Evolutionary conservation across 30 jellyfish, hydroid and myxozoan species (phyloP).

Genomic region (Chironex yamaguchii): DNA sequence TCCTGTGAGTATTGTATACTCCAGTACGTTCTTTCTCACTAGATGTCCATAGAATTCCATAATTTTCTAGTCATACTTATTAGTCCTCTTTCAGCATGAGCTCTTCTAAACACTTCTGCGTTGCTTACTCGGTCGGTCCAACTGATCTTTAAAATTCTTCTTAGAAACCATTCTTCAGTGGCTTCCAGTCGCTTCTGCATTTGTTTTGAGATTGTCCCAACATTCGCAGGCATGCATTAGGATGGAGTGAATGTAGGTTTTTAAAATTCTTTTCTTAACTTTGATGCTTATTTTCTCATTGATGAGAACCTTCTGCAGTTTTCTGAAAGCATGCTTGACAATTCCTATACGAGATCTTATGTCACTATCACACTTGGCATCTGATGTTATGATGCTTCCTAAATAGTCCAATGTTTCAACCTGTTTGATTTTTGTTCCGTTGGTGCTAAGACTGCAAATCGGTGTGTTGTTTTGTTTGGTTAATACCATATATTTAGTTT

Average conservation of each 20-base stretch:
- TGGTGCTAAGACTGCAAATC: background rate
- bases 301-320: background rate
- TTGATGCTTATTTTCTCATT: background rate
- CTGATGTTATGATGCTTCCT: conserved; percentile 27
- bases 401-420: conserved; percentile 1
- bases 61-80: no score
- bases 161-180: conserved; percentile 11
- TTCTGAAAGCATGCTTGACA: conserved; percentile 2
- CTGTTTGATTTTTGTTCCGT: conserved; percentile 1
- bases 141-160: conserved; percentile 6
- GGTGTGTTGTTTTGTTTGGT: background rate
- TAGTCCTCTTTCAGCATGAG: no score
- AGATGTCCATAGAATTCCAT: conserved; percentile 11
- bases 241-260: background rate
- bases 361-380: background rate
- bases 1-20: background rate
- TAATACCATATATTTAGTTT: background rate
- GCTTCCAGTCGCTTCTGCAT: conserved; percentile 6
- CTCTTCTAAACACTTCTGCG: conserved; percentile 7
- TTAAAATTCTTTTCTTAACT: background rate
- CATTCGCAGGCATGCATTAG: conserved; percentile 26
- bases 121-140: conserved; percentile 25
- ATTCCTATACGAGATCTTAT: background rate
- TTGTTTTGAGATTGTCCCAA: conserved; percentile 9
- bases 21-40: conserved; percentile 1